These are phyloP conservation scores for Acrobasis repandana DNA, from an alignment of 2,888 invertebrate species.

Conservation along the genomic window DNA sequence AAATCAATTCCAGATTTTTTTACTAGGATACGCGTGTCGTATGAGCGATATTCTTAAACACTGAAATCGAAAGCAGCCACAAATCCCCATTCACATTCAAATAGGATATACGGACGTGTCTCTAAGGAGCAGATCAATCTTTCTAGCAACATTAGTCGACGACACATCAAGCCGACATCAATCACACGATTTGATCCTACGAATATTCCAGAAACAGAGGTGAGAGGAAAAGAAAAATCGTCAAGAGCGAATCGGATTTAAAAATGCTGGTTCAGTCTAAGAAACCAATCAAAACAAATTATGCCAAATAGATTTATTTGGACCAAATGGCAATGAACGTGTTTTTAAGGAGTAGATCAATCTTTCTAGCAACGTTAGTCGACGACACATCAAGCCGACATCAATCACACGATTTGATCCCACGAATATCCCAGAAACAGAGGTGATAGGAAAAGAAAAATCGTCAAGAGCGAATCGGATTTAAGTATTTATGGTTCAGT, in stretches of 20 bases:
- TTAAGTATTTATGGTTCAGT: background rate
- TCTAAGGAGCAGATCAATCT: slow-evolving; percentile 66
- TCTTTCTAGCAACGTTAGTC: slow-evolving; percentile 62
- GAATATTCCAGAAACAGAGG: slow-evolving; percentile 61
- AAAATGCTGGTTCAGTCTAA: background rate
- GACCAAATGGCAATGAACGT: no score
- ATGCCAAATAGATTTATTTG: no score
- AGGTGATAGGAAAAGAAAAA: slow-evolving; percentile 48
- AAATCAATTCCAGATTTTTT: no score
- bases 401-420: slow-evolving; percentile 66
- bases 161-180: slow-evolving; percentile 68
- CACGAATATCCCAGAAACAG: slow-evolving; percentile 58
- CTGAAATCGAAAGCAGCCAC: slow-evolving; percentile 4
- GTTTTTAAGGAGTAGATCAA: slow-evolving; percentile 59
- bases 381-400: slow-evolving; percentile 62
- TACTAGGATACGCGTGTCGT: background rate
- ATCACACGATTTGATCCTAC: slow-evolving; percentile 61
- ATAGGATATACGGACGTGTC: slow-evolving; percentile 44
- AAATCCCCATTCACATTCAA: slow-evolving; percentile 33
- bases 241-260: background rate
- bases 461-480: background rate
- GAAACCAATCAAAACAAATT: background rate
- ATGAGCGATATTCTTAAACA: slow-evolving; percentile 2
- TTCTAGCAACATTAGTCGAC: slow-evolving; percentile 55
- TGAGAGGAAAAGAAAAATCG: slow-evolving; percentile 40